A percentile compares a stretch with the other conserved stretches of the same genome.
These are phyloP conservation scores for Cricetomys ansorgei DNA, from an alignment of 2,113 vertebrate species.

Conservation along the genomic window DNA sequence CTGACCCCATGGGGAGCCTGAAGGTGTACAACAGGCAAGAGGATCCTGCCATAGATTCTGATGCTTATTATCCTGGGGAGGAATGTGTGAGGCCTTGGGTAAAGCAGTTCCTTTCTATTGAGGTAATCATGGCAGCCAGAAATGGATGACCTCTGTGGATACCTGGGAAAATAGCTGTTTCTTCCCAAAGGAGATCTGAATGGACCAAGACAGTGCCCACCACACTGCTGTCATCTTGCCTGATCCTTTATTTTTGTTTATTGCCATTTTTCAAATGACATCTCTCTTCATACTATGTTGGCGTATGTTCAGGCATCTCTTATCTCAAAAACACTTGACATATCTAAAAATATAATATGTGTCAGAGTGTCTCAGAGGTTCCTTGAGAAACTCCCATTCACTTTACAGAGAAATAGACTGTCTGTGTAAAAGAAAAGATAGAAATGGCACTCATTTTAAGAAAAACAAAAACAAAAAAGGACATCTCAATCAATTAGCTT, in stretches of 20 bases:
- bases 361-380: neutral
- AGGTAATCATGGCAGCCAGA: neutral
- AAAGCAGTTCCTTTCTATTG: neutral
- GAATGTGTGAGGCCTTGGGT: neutral
- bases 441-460: constrained; percentile 74
- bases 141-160: no score
- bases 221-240: neutral
- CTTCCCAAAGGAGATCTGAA: neutral
- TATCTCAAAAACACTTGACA: neutral
- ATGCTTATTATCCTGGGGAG: neutral
- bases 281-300: neutral
- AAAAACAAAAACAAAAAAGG: constrained; percentile 42
- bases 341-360: neutral
- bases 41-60: neutral
- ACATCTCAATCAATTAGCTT: constrained; percentile 77
- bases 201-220: neutral
- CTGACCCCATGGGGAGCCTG: neutral
- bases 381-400: constrained; percentile 57
- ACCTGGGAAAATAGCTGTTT: neutral
- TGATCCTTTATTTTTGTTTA: neutral
- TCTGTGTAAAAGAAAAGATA: constrained; percentile 69
- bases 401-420: constrained; percentile 66
- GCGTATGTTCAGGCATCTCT: neutral
- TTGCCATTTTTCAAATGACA: neutral
- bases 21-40: neutral